A percentile compares a stretch with the other conserved stretches of the same genome.
These are phyloP conservation scores for Aspiorhynchus laticeps DNA, from an alignment of 2,113 vertebrate genomes.

Conservation along the genomic window DNA sequence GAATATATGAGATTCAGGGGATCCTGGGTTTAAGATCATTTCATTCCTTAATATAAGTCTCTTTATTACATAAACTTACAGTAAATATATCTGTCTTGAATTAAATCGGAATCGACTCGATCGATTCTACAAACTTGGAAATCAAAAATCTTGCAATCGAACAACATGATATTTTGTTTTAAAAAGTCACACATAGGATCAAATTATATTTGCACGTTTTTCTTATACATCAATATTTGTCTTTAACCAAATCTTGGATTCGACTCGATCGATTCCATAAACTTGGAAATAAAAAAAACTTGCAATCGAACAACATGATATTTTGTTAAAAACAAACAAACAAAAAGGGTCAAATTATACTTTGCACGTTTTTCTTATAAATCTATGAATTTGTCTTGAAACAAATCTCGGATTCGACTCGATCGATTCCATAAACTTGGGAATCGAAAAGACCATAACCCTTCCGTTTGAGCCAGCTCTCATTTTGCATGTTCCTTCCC, in stretches of 20 bases:
- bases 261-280: background rate
- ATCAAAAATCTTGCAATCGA: too few species aligned
- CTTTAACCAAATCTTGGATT: background rate
- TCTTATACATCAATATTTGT: too few species aligned
- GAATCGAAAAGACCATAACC: background rate
- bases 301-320: background rate
- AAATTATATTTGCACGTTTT: too few species aligned
- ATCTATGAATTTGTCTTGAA: background rate
- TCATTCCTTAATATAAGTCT: too few species aligned
- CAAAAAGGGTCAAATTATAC: background rate
- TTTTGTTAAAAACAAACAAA: background rate
- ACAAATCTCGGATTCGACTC: background rate
- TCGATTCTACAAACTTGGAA: too few species aligned
- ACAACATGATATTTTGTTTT: too few species aligned
- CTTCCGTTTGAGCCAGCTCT: background rate
- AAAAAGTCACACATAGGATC: too few species aligned
- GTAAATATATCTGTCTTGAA: too few species aligned
- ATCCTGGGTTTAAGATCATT: too few species aligned
- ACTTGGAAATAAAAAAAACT: background rate
- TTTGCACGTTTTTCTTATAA: background rate
- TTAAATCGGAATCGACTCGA: too few species aligned
- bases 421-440: background rate
- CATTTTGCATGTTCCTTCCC: background rate
- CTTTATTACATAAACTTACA: too few species aligned
- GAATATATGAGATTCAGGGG: too few species aligned